Conservation (phyloP, 1,140 invertebrate species). For the Cydia amplana region DNA sequence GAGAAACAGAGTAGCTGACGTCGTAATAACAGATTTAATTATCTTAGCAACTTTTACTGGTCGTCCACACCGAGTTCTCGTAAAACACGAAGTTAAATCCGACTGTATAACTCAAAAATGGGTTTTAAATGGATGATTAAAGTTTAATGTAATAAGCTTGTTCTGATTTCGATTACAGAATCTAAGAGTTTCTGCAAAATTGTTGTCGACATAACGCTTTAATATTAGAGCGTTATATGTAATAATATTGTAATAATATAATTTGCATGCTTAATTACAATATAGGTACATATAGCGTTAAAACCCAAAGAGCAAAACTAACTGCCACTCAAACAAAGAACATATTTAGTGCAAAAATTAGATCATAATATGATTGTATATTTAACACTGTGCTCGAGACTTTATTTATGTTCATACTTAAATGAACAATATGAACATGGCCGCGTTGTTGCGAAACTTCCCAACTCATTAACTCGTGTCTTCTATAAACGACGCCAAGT, state of each 20-base stretch:
- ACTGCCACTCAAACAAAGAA: too few species aligned
- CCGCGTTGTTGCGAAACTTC: slow-evolving; percentile 26
- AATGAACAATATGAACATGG: slow-evolving; percentile 5
- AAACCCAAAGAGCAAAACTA: too few species aligned
- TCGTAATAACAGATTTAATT: slow-evolving; percentile 7
- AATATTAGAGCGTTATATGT: too few species aligned
- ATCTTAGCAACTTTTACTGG: not conserved
- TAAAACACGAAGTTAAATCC: slow-evolving; percentile 9
- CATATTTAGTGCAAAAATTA: not conserved
- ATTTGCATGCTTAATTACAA: too few species aligned
- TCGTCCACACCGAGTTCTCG: not conserved
- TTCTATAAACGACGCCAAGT: slow-evolving; percentile 6
- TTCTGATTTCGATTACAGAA: too few species aligned
- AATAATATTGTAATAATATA: too few species aligned
- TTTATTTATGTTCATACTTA: slow-evolving; percentile 29
- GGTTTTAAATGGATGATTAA: not conserved
- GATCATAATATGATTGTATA: slow-evolving; percentile 14
- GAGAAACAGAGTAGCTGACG: not conserved
- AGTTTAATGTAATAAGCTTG: not conserved
- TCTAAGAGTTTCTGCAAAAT: too few species aligned
- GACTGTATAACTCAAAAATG: not conserved
- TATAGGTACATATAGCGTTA: too few species aligned
- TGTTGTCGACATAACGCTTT: too few species aligned
- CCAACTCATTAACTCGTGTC: slow-evolving; percentile 28
- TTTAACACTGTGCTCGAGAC: slow-evolving; percentile 17